Conservation (phyloP, 2,797 vertebrate genomes). For the Pangasius sanitwongsei region DNA sequence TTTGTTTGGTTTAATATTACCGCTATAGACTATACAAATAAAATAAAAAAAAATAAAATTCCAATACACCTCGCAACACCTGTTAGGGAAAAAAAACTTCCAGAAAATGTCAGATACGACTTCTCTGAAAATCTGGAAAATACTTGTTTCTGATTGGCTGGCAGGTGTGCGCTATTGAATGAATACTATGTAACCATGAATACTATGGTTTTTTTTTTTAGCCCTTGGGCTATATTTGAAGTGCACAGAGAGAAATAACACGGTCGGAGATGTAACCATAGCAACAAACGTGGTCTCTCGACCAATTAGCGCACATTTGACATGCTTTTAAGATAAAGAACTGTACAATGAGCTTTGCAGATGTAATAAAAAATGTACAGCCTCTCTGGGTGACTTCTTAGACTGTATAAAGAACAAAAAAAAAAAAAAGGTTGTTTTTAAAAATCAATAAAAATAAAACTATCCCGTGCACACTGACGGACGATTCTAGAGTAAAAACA, state of each 20-base stretch:
- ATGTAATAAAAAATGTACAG: neutral
- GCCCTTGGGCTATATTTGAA: neutral
- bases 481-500: neutral
- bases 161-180: neutral
- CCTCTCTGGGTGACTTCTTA: neutral
- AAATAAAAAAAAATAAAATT: neutral
- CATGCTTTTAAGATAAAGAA: neutral
- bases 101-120: neutral
- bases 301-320: neutral
- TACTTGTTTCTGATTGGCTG: slow-evolving; percentile 1
- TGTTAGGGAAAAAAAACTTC: neutral
- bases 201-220: neutral
- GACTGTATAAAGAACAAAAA: neutral
- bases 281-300: neutral
- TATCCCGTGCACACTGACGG: slow-evolving; percentile 1
- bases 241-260: neutral
- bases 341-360: neutral
- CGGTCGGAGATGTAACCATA: neutral
- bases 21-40: neutral
- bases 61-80: neutral
- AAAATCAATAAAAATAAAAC: neutral
- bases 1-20: neutral
- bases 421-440: neutral
- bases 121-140: neutral
- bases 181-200: neutral